Evolutionary conservation across 2,888 invertebrate species (phyloP).

Genomic region (Caenorhabditis sp.): DNA sequence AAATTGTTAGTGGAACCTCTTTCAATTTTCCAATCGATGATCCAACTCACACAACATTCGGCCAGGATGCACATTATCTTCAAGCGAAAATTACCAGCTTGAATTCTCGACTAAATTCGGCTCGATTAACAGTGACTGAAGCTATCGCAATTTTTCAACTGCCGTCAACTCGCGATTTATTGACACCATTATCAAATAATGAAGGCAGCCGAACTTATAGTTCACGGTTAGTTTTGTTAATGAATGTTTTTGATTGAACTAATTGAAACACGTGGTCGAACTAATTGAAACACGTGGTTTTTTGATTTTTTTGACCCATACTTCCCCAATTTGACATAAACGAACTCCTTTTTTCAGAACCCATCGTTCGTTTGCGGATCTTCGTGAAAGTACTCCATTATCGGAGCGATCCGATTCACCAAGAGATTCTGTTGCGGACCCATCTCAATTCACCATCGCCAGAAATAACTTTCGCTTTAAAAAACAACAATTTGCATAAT

Average conservation of each 20-base stretch:
- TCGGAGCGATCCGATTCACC: constrained; percentile 33
- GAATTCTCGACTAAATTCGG: constrained; percentile 37
- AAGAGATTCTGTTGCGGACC: constrained; percentile 32
- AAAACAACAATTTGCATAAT: constrained; percentile 3
- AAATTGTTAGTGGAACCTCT: constrained; percentile 26
- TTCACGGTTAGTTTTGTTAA: constrained; percentile 32
- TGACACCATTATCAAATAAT: constrained; percentile 5
- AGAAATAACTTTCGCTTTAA: not conserved
- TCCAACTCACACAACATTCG: constrained; percentile 9
- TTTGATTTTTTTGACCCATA: no score
- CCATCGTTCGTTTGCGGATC: constrained; percentile 45
- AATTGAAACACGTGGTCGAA: no score
- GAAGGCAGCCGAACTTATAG: constrained; percentile 12
- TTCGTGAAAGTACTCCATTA: constrained; percentile 37
- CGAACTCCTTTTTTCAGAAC: constrained; percentile 8
- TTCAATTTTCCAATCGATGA: constrained; percentile 34
- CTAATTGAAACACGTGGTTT: no score
- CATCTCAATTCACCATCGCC: constrained; percentile 21
- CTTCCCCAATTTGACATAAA: no score
- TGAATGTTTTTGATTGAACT: no score
- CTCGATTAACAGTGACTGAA: constrained; percentile 34
- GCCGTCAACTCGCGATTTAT: constrained; percentile 14
- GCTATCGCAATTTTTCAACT: constrained; percentile 30
- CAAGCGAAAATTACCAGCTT: constrained; percentile 28
- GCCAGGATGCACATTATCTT: constrained; percentile 18